Evolutionary conservation across 2,888 invertebrate genomes (phyloP), one percentile per base, ranked within the genome.

Genomic region (Agriopis aurantiaria): DNA sequence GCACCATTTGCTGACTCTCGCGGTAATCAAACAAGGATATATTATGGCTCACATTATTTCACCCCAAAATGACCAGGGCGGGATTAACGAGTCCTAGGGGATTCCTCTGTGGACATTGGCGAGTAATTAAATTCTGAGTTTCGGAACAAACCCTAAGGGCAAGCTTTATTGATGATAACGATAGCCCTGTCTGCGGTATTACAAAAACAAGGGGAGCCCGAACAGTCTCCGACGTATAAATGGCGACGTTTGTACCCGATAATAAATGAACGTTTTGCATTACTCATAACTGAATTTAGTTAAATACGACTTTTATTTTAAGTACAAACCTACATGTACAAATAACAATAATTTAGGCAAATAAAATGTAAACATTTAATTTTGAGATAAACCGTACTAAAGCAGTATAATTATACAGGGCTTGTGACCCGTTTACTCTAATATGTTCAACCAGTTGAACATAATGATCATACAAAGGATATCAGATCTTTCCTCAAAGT

Each of bases 71-170:
- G 65, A 59, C 65, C 71, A 53, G 58, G 73, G 55, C 51, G 49
- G 65, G 69, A 68, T 69, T 69, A 74, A 80, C 78, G 78, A 76
- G 71, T 82, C 80, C 75, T 78, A 71, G 71, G 81, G 78, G 83
- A 76, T 73, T 75, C 71, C 69, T 68, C 70, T 80, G 85, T 80
- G 84, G 87, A 88, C 85, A 86, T 78, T 80, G 81, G 82, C 77
- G 77, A 83, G 87, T 91, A 91, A 92, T 92, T 90, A 91, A 90
- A 92, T 91, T 91, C 89, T 86, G 72, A 78, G 76, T 78, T 80
- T 61, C 74, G 33, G 61, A 53, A 41, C 53, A 33, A 59, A 43
- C 58, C 53, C 78, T 76, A 59, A 75, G 82, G 84, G 83, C 68
- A 82, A 81, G 77, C 72, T 81, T 85, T 85, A 86, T 83, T 77